phyloP scores from a whole-genome alignment of 2,888 invertebrate genomes.

The Polylopha cassiicola region DNA sequence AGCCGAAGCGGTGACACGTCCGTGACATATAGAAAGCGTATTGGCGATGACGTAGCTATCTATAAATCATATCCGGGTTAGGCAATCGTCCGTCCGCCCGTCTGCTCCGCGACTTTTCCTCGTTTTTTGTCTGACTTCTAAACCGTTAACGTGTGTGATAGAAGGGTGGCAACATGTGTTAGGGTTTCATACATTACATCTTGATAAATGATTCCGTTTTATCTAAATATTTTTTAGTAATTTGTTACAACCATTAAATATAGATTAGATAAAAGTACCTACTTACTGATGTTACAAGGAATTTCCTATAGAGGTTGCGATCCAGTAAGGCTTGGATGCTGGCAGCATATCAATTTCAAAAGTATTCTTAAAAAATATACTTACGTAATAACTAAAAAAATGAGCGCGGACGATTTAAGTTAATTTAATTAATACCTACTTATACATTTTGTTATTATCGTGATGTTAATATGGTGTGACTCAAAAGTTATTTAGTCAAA shows the following conservation, averaged over 20 bases:
- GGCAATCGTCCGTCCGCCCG: slow-evolving; percentile 60
- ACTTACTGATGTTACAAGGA: no score
- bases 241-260: background rate
- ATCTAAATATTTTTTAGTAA: slow-evolving; percentile 19
- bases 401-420: no score
- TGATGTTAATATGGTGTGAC: no score
- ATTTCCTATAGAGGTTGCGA: no score
- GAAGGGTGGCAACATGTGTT: slow-evolving; percentile 63
- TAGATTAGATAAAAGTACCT: no score
- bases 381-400: no score
- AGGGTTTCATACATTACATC: slow-evolving; percentile 41
- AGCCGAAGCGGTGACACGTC: slow-evolving; percentile 48
- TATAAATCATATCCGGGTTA: slow-evolving; percentile 73
- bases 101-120: slow-evolving; percentile 56
- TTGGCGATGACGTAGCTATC: slow-evolving; percentile 68
- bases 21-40: slow-evolving; percentile 70
- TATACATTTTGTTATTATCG: no score
- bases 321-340: no score
- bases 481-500: no score
- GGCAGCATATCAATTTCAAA: no score
- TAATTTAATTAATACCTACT: no score
- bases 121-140: slow-evolving; percentile 72
- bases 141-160: slow-evolving; percentile 51
- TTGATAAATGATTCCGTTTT: slow-evolving; percentile 35
- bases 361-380: no score